Evolutionary conservation across 2,888 invertebrate genomes (phyloP).

Genomic region (Creontiades dilutus): DNA sequence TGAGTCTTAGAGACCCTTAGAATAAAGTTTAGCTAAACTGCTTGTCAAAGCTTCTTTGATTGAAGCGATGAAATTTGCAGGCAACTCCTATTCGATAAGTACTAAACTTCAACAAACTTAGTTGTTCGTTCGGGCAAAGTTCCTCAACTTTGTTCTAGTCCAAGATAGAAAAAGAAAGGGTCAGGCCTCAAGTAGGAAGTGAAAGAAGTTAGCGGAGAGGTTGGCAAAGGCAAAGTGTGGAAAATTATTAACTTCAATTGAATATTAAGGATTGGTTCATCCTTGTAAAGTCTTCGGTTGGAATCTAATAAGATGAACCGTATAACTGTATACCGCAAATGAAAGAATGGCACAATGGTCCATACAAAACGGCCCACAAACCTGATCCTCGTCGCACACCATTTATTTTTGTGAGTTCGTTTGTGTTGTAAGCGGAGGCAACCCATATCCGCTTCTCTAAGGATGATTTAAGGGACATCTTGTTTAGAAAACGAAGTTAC

Average conservation of each 20-base stretch:
- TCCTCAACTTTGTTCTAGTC: constrained; percentile 35
- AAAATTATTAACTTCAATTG: background rate
- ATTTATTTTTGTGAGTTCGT: too few relatives aligned
- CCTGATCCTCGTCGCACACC: too few relatives aligned
- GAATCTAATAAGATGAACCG: background rate
- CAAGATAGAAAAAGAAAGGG: constrained; percentile 21
- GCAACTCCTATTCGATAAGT: constrained; percentile 59
- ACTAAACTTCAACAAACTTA: constrained; percentile 50
- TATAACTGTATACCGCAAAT: too few relatives aligned
- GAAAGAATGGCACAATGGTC: too few relatives aligned
- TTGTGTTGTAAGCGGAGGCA: too few relatives aligned
- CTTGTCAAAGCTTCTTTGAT: constrained; percentile 60
- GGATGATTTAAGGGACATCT: too few relatives aligned
- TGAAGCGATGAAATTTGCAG: constrained; percentile 60
- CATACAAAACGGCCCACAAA: too few relatives aligned
- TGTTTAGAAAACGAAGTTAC: too few relatives aligned
- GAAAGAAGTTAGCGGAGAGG: background rate
- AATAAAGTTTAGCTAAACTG: constrained; percentile 54
- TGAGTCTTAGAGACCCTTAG: background rate
- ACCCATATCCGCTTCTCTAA: too few relatives aligned
- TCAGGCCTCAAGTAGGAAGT: background rate
- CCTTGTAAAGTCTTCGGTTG: background rate
- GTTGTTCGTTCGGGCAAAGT: background rate
- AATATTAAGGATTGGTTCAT: background rate
- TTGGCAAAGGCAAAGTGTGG: background rate